A percentile compares a stretch with the other conserved stretches of the same genome.
These are phyloP conservation scores for Bombus impatiens DNA, from an alignment of 1,140 invertebrate genomes.

Conservation along the genomic window DNA sequence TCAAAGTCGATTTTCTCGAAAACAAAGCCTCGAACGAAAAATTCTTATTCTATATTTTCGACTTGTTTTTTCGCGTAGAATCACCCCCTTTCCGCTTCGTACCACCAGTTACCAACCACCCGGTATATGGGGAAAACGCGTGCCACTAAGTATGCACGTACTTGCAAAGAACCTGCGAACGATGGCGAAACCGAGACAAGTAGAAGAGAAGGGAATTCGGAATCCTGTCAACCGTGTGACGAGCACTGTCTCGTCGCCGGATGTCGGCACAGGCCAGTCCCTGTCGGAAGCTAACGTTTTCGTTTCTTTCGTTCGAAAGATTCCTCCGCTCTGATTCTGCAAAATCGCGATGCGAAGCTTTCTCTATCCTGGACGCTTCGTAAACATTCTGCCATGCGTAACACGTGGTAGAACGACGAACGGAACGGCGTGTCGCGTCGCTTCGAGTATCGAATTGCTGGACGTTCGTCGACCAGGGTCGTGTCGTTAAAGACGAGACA, in stretches of 20 bases:
- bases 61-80: too few relatives aligned
- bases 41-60: too few relatives aligned
- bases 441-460: constrained; percentile 37
- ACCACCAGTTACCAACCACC: too few relatives aligned
- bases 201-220: neutral
- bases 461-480: constrained; percentile 37
- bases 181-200: constrained; percentile 3
- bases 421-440: neutral
- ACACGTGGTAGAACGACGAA: neutral
- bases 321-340: neutral
- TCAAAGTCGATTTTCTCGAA: too few relatives aligned
- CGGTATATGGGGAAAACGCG: neutral
- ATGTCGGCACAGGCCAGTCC: neutral
- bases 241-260: neutral
- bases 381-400: neutral
- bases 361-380: neutral
- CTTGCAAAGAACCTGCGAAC: neutral
- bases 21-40: too few relatives aligned
- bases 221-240: constrained; percentile 30
- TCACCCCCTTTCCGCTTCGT: too few relatives aligned
- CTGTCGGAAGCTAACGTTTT: neutral
- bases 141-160: fast-evolving
- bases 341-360: neutral
- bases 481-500: constrained; percentile 33
- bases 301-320: neutral